A percentile compares a stretch with the other conserved stretches of the same genome.
Conservation (phyloP, 1,140 invertebrate species). For the Bombus impatiens region DNA sequence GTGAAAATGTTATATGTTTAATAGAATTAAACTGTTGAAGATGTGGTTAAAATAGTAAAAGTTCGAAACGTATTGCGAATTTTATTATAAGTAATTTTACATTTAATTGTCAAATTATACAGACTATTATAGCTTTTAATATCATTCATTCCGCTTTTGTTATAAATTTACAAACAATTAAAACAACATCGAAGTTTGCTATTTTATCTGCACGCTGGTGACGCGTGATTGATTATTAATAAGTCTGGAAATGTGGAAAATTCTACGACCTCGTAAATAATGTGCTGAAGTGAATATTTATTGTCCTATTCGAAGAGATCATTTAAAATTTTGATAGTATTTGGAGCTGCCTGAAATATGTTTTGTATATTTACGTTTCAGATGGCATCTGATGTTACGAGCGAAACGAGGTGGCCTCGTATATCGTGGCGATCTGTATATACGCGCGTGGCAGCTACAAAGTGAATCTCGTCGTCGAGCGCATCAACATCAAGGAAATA, state of each 20-base stretch:
- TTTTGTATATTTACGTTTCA: slow-evolving; percentile 63
- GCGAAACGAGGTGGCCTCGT: slow-evolving; percentile 78
- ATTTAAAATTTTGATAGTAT: slow-evolving; percentile 24
- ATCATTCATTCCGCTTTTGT: neutral
- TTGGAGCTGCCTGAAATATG: neutral
- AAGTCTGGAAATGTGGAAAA: neutral
- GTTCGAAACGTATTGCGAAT: neutral
- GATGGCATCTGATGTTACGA: slow-evolving; percentile 80
- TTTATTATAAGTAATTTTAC: too few species aligned
- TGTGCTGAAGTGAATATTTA: neutral
- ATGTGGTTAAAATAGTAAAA: neutral
- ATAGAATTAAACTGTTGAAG: neutral
- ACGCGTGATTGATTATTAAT: neutral
- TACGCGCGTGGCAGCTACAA: slow-evolving; percentile 80
- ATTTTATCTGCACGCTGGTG: neutral
- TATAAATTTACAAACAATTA: neutral
- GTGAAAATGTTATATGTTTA: neutral
- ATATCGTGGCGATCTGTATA: slow-evolving; percentile 82
- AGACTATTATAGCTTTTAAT: neutral
- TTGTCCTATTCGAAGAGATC: neutral
- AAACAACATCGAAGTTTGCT: neutral
- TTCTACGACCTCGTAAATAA: neutral
- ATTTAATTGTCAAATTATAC: too few species aligned
- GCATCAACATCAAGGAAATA: slow-evolving; percentile 75
- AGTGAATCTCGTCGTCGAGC: slow-evolving; percentile 78